These are phyloP conservation scores for Sipha flava DNA, from an alignment of 1,140 invertebrate species.

Conservation along the genomic window DNA sequence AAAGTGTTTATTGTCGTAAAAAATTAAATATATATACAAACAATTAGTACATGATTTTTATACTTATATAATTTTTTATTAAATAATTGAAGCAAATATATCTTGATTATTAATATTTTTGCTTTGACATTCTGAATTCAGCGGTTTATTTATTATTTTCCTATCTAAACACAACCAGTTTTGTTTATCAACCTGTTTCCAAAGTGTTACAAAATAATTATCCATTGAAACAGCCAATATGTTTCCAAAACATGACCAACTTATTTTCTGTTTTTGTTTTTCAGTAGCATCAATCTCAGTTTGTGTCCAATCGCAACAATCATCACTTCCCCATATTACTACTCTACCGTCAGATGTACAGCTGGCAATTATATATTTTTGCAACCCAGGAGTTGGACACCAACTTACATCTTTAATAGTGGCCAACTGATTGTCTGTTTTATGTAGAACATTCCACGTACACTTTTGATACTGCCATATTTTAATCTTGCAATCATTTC, in stretches of 20 bases:
- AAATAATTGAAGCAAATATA: conserved; percentile 2
- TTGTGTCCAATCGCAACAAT: conserved; percentile 73
- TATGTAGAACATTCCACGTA: conserved; percentile 84
- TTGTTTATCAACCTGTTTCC: conserved; percentile 83
- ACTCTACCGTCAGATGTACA: conserved; percentile 92
- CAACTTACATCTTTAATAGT: conserved; percentile 98
- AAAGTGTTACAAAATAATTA: conserved; percentile 95
- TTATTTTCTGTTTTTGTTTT: conserved; percentile 97
- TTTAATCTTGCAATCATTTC: conserved; percentile 96
- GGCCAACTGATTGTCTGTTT: conserved; percentile 90
- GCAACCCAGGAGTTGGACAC: conserved; percentile 87
- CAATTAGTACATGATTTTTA: too few species aligned
- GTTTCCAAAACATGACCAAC: conserved; percentile 95
- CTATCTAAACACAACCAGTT: conserved; percentile 74
- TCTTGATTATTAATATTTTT: conserved; percentile 2
- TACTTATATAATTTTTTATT: too few species aligned
- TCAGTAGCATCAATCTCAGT: conserved; percentile 83
- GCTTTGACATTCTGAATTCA: neutral
- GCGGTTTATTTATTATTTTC: neutral
- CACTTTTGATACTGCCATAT: conserved; percentile 89
- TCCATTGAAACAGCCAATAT: conserved; percentile 94
- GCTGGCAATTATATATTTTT: conserved; percentile 79
- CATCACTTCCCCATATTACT: conserved; percentile 84
- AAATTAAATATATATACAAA: too few species aligned
- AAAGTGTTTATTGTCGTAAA: too few species aligned